These are phyloP conservation scores for Panthera uncia DNA, from an alignment of 2,113 vertebrate genomes.

Conservation along the genomic window DNA sequence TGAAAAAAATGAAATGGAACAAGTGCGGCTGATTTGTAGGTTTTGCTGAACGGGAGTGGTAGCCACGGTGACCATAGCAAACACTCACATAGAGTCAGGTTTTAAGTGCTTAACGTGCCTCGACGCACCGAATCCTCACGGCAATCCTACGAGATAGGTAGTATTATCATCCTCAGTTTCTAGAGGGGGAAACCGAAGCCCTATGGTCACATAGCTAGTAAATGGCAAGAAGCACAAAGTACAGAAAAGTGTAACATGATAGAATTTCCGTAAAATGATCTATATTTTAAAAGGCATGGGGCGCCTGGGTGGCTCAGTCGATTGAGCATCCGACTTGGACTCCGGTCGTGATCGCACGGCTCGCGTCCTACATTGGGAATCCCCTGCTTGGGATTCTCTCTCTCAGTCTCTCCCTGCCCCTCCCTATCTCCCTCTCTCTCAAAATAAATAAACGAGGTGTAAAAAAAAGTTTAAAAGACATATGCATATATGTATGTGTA, in stretches of 20 bases:
- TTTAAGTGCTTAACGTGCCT: background rate
- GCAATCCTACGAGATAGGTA: background rate
- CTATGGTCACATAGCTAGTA: background rate
- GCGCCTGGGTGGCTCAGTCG: too few species aligned
- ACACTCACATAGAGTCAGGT: background rate
- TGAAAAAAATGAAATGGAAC: background rate
- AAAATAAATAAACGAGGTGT: too few species aligned
- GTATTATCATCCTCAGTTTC: background rate
- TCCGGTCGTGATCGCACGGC: too few species aligned
- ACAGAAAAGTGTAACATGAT: background rate
- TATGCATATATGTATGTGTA: background rate
- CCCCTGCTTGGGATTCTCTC: too few species aligned
- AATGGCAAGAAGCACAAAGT: background rate
- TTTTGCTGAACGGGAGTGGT: conserved; percentile 3
- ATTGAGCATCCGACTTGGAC: too few species aligned
- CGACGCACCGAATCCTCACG: background rate
- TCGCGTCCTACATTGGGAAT: too few species aligned
- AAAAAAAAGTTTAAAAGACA: background rate
- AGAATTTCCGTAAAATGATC: conserved; percentile 23
- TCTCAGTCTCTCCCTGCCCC: too few species aligned
- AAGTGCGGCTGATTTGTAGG: background rate
- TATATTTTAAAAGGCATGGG: background rate
- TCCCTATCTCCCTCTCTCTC: too few species aligned
- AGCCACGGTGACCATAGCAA: background rate
- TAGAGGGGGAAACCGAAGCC: background rate